Evolutionary conservation across 2,797 vertebrate species (phyloP).

Genomic region (Schizopygopsis malacanthus): DNA sequence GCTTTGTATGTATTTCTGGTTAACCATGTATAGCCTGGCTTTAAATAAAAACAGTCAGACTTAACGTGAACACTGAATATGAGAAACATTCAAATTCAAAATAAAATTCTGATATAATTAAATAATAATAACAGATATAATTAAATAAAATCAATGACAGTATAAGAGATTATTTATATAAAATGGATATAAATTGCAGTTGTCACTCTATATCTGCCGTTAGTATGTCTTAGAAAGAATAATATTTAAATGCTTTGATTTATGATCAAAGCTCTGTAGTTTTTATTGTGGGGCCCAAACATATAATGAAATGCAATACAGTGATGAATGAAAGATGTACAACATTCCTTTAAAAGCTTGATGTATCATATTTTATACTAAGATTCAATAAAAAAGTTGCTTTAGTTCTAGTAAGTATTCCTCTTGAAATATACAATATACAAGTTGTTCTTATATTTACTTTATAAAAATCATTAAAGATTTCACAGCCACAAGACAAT

Average conservation of each 20-base stretch:
- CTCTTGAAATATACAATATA: not conserved
- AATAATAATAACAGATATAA: not conserved
- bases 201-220: not conserved
- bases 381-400: not conserved
- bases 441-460: not conserved
- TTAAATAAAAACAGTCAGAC: not conserved
- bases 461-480: not conserved
- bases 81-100: no score
- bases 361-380: not conserved
- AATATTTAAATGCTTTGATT: not conserved
- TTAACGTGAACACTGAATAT: no score
- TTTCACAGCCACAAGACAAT: not conserved
- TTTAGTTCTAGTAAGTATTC: not conserved
- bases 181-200: not conserved
- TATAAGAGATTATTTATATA: not conserved
- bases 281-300: not conserved
- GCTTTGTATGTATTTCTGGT: not conserved
- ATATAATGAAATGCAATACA: not conserved
- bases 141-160: not conserved
- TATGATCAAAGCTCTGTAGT: not conserved
- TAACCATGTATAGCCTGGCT: not conserved
- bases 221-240: not conserved
- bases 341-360: not conserved
- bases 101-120: not conserved
- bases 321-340: not conserved